A percentile compares a stretch with the other conserved stretches of the same genome.
Evolutionary conservation across 2,888 invertebrate species (phyloP).

Genomic region (Acanthococcus lagerstroemiae): DNA sequence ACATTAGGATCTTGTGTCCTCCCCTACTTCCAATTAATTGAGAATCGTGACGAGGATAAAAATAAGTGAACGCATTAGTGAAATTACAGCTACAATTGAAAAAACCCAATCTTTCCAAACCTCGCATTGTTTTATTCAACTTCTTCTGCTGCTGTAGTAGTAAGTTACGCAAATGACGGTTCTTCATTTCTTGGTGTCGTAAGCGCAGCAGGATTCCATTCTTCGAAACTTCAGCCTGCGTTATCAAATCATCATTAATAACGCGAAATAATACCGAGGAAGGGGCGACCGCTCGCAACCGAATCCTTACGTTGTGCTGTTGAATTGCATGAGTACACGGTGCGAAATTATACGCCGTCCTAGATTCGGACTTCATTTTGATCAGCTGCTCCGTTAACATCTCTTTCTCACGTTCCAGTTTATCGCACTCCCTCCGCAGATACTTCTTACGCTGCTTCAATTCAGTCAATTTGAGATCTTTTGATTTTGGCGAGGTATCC

Average conservation of each 20-base stretch:
- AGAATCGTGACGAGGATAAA: not conserved
- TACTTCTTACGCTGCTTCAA: constrained; percentile 15
- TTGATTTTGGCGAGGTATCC: not conserved
- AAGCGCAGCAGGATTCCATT: constrained; percentile 13
- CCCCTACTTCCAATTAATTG: too few species aligned
- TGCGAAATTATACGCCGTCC: not conserved
- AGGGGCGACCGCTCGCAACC: not conserved
- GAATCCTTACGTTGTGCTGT: constrained; percentile 8
- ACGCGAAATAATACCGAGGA: not conserved
- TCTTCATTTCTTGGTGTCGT: constrained; percentile 16
- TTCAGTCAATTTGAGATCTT: constrained; percentile 1
- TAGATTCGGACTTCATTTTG: constrained; percentile 7
- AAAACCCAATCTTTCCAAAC: not conserved
- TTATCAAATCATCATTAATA: not conserved
- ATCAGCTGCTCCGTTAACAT: constrained; percentile 6
- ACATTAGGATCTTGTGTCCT: too few species aligned
- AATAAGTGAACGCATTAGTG: not conserved
- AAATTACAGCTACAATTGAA: not conserved
- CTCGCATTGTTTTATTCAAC: constrained; percentile 13
- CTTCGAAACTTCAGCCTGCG: constrained; percentile 12
- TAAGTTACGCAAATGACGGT: constrained; percentile 1
- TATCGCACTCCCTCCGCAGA: constrained; percentile 2
- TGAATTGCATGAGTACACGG: constrained; percentile 14
- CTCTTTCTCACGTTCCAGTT: constrained; percentile 16
- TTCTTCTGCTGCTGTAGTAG: constrained; percentile 13